A percentile compares a stretch with the other conserved stretches of the same genome.
Evolutionary conservation across 2,888 invertebrate species (phyloP).

Genomic region (Drosophila maculinotata): DNA sequence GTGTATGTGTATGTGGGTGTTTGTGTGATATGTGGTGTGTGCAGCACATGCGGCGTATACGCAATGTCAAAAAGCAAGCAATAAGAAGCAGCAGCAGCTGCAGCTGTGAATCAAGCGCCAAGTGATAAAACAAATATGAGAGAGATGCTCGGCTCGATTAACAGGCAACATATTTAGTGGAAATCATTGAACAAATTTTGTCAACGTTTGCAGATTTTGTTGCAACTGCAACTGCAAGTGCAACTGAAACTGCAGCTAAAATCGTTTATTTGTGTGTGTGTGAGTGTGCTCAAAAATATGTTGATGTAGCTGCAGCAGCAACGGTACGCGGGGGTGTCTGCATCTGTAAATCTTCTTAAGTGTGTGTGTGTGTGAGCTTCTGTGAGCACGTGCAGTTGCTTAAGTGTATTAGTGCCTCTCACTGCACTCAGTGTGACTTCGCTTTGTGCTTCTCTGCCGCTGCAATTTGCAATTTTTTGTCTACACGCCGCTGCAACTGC

Average conservation of each 20-base stretch:
- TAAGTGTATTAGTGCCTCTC: conserved; percentile 57
- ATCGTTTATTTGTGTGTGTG: conserved; percentile 16
- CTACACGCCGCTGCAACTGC: conserved; percentile 57
- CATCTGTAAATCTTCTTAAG: conserved; percentile 35
- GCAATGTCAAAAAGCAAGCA: conserved; percentile 43
- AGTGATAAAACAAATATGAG: conserved; percentile 21
- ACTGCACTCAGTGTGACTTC: conserved; percentile 40
- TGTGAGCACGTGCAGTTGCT: conserved; percentile 55
- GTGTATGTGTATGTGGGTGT: conserved; percentile 27
- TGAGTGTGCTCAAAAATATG: conserved; percentile 26
- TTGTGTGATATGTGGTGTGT: conserved; percentile 27
- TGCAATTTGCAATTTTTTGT: conserved; percentile 66
- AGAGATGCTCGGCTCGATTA: conserved; percentile 8
- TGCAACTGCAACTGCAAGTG: conserved; percentile 38
- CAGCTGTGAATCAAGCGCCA: conserved; percentile 34
- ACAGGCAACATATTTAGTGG: conserved; percentile 7
- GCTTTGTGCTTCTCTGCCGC: conserved; percentile 23
- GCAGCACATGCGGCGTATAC: conserved; percentile 58
- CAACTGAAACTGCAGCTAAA: conserved; percentile 34
- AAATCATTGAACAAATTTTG: conserved; percentile 29
- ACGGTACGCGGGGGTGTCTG: conserved; percentile 51
- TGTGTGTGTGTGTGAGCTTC: conserved; percentile 27
- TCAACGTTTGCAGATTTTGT: conserved; percentile 56
- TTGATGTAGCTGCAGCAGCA: conserved; percentile 27
- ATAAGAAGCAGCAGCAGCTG: conserved; percentile 11